Base-by-base conservation (phyloP, 2,797 vertebrate genomes). In the Danio choprae region DNA sequence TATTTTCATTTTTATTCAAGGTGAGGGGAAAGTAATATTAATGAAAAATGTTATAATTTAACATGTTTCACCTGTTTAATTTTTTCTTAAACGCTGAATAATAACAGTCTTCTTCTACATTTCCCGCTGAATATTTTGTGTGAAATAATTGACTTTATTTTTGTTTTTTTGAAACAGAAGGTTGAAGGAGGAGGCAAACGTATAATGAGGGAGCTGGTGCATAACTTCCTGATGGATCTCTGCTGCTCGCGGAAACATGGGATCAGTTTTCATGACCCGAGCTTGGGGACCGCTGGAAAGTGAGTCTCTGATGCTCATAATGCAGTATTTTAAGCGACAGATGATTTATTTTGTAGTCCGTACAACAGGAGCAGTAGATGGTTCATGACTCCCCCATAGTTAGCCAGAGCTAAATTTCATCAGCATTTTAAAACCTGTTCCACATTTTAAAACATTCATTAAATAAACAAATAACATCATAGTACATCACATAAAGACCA, bases 231-330 rank as follows among this genome's bases (percentile, higher is more conserved):
- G 4, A 84, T 94, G 68, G 96, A 98, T 20, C 87, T 99, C 8
- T 99, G 97, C 84, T 98, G 96, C 88, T 99, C 98, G 43, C 91
- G 96, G 64, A 98, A 97, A 86, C 94, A 98, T 3, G 98, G 98
- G 0, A 97, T 99, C 87, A 96, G 92, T 18, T 99, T 99, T 82
- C 91, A 96, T 20, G 97, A 99, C 38, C 87, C 94, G 3, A 97
- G 95, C 83, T 90, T 98, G 36, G 98, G 97, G 41, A 98, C 96
- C 43, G 89, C 90, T 5, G 94, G 95, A 86, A 95, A 95, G 97
- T 98, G 77, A 91, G 82, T 70, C 38, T 11, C n/a, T n/a, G 50
- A 50, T 4, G 7, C 5, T 50, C 20, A 10, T 36, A 15, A 2
- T 16, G 20, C 10, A 12, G 36, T 20, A n/a, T n/a, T n/a, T n/a